These are phyloP conservation scores for Chondrosia reniformis DNA, from an alignment of 37 sponge, comb jelly and placozoan species.

Conservation along the genomic window DNA sequence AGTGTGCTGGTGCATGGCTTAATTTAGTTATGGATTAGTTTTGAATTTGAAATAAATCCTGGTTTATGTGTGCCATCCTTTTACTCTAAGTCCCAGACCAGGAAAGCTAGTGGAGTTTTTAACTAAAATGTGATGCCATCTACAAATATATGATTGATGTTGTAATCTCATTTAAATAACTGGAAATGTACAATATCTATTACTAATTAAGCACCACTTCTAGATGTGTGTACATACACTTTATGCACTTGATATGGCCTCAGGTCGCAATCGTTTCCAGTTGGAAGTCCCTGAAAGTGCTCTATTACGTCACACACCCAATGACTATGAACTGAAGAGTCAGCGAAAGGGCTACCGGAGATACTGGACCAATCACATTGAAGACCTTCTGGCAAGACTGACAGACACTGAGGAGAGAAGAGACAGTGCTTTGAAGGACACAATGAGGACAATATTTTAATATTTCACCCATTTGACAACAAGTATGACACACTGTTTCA, in stretches of 20 bases:
- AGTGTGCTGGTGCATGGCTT: no score
- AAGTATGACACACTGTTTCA: no score
- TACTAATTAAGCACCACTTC: background rate
- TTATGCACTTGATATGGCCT: no score
- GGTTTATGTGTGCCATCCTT: no score
- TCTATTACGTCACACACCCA: constrained; percentile 32
- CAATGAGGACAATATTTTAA: constrained; percentile 76
- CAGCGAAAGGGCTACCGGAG: constrained; percentile 78
- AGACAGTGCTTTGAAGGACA: constrained; percentile 83
- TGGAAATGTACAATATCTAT: background rate
- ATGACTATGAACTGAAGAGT: constrained; percentile 72
- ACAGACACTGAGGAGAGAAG: constrained; percentile 59
- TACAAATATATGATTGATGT: no score
- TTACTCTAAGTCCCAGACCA: no score
- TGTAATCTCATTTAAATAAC: no score
- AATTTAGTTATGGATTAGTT: no score
- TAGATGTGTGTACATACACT: background rate
- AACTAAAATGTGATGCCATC: no score
- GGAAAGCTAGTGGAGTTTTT: no score
- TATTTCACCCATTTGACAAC: constrained; percentile 81
- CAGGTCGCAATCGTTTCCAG: constrained; percentile 73
- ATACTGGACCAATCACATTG: constrained; percentile 62
- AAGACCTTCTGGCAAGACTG: constrained; percentile 41
- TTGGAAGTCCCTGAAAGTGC: constrained; percentile 73
- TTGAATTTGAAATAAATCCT: no score